These are phyloP conservation scores for Orthosia gothica DNA, from an alignment of 2,888 invertebrate species.

Conservation along the genomic window DNA sequence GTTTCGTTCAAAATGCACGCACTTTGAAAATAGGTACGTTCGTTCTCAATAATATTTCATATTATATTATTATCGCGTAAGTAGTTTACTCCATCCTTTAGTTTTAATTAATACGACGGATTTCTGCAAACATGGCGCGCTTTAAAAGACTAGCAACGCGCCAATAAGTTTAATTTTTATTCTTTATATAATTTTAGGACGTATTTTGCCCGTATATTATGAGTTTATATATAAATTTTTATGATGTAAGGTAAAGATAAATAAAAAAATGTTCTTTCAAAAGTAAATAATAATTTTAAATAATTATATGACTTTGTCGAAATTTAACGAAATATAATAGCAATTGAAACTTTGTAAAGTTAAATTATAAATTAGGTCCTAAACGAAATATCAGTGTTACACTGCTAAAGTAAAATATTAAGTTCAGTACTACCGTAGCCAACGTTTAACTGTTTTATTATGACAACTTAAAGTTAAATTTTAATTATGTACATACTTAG, in stretches of 20 bases:
- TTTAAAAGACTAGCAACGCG: slow-evolving; percentile 79
- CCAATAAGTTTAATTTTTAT: slow-evolving; percentile 64
- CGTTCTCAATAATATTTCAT: slow-evolving; percentile 29
- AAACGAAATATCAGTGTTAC: slow-evolving; percentile 64
- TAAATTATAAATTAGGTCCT: slow-evolving; percentile 65
- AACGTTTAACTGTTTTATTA: slow-evolving; percentile 73
- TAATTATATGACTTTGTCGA: slow-evolving; percentile 78
- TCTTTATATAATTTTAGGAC: slow-evolving; percentile 73
- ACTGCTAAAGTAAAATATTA: slow-evolving; percentile 66
- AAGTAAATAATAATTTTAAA: slow-evolving; percentile 76
- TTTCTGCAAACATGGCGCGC: slow-evolving; percentile 69
- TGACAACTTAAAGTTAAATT: slow-evolving; percentile 72
- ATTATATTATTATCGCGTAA: slow-evolving; percentile 35
- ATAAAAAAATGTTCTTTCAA: slow-evolving; percentile 66
- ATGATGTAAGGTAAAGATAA: slow-evolving; percentile 60
- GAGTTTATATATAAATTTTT: slow-evolving; percentile 66
- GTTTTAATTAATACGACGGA: slow-evolving; percentile 69
- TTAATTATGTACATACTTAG: slow-evolving; percentile 84
- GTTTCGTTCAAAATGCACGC: slow-evolving; percentile 35
- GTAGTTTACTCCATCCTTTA: slow-evolving; percentile 54
- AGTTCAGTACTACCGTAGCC: slow-evolving; percentile 69
- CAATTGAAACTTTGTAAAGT: slow-evolving; percentile 60
- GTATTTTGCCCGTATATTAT: slow-evolving; percentile 75
- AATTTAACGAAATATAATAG: slow-evolving; percentile 71
- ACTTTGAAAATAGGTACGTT: slow-evolving; percentile 36